A percentile compares a stretch with the other conserved stretches of the same genome.
These are phyloP conservation scores for Venusia cambrica DNA, from an alignment of 2,888 invertebrate species.

Conservation along the genomic window DNA sequence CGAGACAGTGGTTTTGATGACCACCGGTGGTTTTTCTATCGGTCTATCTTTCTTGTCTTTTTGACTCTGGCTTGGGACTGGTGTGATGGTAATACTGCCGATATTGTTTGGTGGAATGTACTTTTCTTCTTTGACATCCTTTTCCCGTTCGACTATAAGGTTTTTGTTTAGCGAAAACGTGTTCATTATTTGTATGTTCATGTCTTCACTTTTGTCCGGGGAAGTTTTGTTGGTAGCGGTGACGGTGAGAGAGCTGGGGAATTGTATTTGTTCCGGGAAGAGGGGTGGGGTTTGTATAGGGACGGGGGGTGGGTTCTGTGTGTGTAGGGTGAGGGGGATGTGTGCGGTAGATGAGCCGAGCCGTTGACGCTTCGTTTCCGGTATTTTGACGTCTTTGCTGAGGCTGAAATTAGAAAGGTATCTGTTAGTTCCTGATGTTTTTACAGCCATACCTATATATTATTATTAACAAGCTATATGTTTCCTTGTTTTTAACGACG, in stretches of 20 bases:
- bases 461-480: too few species aligned
- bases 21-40: background rate
- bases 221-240: slow-evolving; percentile 49
- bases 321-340: slow-evolving; percentile 1
- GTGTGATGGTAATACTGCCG: slow-evolving; percentile 73
- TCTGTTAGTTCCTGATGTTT: background rate
- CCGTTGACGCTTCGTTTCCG: slow-evolving; percentile 58
- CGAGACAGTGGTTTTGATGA: slow-evolving; percentile 18
- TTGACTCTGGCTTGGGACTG: slow-evolving; percentile 48
- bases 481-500: too few species aligned
- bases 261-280: slow-evolving; percentile 60
- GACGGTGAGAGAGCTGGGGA: slow-evolving; percentile 71
- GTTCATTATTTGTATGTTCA: slow-evolving; percentile 44
- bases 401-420: slow-evolving; percentile 52
- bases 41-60: slow-evolving; percentile 46
- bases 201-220: slow-evolving; percentile 32
- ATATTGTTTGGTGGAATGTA: slow-evolving; percentile 67
- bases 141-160: slow-evolving; percentile 47
- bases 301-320: slow-evolving; percentile 10
- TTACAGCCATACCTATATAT: too few species aligned
- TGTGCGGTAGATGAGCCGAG: slow-evolving; percentile 40
- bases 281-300: slow-evolving; percentile 21
- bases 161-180: slow-evolving; percentile 53
- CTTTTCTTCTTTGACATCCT: slow-evolving; percentile 48
- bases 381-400: slow-evolving; percentile 61